These are phyloP conservation scores for Xestia ashworthii DNA, from an alignment of 2,888 invertebrate genomes.

Conservation along the genomic window DNA sequence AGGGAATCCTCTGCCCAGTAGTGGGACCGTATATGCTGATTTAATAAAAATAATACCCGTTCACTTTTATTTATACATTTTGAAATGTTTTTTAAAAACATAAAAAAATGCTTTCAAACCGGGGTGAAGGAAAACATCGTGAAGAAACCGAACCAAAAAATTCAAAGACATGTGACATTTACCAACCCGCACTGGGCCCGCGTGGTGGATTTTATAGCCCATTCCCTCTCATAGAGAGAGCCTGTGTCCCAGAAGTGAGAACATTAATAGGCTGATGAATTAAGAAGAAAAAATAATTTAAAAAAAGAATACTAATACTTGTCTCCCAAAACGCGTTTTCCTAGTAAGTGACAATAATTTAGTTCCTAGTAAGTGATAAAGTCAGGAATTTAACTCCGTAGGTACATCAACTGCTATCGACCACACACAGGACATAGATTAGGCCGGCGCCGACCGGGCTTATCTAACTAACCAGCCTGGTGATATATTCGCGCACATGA, in stretches of 20 bases:
- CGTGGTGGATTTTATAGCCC: too few species aligned
- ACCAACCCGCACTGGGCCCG: too few species aligned
- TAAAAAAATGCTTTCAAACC: too few species aligned
- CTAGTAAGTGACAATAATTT: neutral
- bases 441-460: conserved; percentile 55
- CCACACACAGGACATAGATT: conserved; percentile 54
- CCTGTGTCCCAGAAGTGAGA: too few species aligned
- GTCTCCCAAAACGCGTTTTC: neutral
- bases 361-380: too few species aligned
- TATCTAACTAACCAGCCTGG: conserved; percentile 49
- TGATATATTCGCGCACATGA: conserved; percentile 60
- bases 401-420: conserved; percentile 26
- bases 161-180: too few species aligned
- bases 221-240: too few species aligned
- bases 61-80: neutral
- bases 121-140: too few species aligned
- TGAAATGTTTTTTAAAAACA: neutral
- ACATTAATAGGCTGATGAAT: too few species aligned
- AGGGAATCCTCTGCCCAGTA: neutral
- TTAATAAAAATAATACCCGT: neutral
- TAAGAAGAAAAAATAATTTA: too few species aligned
- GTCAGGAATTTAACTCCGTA: conserved; percentile 3
- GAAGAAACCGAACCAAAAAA: too few species aligned
- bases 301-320: neutral
- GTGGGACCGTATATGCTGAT: neutral